Conservation (phyloP, 2,888 invertebrate genomes). For the Carcina quercana region DNA sequence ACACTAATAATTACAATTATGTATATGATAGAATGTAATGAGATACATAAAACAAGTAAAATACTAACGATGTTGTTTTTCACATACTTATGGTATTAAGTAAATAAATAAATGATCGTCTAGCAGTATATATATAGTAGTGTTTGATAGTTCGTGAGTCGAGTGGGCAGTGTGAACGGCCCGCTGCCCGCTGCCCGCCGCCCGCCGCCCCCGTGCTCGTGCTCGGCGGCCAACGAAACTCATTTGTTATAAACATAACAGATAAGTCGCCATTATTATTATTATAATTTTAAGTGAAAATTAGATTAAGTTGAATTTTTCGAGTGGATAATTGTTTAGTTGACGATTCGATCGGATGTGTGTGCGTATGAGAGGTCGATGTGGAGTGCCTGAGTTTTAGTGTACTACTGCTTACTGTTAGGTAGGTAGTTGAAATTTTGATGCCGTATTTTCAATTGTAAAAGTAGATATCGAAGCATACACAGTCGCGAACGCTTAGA, state of each 20-base stretch:
- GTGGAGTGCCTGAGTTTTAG: slow-evolving; percentile 71
- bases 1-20: slow-evolving; percentile 37
- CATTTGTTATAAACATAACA: slow-evolving; percentile 73
- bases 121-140: too few relatives aligned
- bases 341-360: slow-evolving; percentile 65
- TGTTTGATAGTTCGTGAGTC: slow-evolving; percentile 49
- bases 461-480: slow-evolving; percentile 64
- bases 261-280: slow-evolving; percentile 70
- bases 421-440: slow-evolving; percentile 74
- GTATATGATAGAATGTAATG: slow-evolving; percentile 54
- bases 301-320: slow-evolving; percentile 72
- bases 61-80: slow-evolving; percentile 60
- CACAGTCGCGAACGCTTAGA: slow-evolving; percentile 57
- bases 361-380: slow-evolving; percentile 68
- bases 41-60: too few relatives aligned
- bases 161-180: slow-evolving; percentile 38
- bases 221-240: slow-evolving; percentile 69
- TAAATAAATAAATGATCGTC: slow-evolving; percentile 59
- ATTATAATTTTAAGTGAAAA: slow-evolving; percentile 69
- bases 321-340: slow-evolving; percentile 70
- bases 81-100: slow-evolving; percentile 68
- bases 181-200: too few relatives aligned
- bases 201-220: slow-evolving; percentile 51
- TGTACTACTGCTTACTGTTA: slow-evolving; percentile 73
- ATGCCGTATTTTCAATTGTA: slow-evolving; percentile 70